These are phyloP conservation scores for Myotis davidii DNA, from an alignment of 2,113 vertebrate genomes.

Conservation along the genomic window DNA sequence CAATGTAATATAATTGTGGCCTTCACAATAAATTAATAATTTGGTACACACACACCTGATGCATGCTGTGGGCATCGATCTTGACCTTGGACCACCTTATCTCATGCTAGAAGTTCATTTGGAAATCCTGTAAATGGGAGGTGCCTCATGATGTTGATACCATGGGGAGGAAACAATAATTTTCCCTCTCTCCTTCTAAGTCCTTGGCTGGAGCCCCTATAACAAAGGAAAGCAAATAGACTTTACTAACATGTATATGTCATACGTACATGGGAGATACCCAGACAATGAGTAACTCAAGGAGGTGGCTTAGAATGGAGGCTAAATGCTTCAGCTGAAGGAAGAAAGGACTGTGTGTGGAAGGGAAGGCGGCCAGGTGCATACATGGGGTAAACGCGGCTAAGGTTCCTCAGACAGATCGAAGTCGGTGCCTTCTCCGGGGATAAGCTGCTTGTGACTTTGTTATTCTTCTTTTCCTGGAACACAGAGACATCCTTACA, in stretches of 20 bases:
- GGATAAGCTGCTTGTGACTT: not conserved
- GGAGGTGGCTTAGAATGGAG: not conserved
- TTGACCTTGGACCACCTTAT: not conserved
- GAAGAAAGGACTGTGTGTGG: not conserved
- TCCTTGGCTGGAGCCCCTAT: not conserved
- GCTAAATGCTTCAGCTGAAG: not conserved
- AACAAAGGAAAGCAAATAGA: not conserved
- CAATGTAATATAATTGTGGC: not conserved
- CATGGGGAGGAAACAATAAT: not conserved
- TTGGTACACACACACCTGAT: not conserved
- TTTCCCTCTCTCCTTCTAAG: not conserved
- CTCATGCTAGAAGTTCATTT: not conserved
- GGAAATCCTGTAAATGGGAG: not conserved
- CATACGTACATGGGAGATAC: not conserved
- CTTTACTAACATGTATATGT: not conserved
- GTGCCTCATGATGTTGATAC: not conserved
- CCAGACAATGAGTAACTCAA: not conserved
- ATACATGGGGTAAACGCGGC: rapidly evolving
- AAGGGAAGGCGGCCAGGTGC: not conserved
- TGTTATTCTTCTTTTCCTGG: not conserved
- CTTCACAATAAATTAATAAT: not conserved
- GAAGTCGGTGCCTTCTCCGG: not conserved
- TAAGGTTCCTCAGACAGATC: not conserved
- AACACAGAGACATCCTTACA: not conserved
- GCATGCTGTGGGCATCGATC: not conserved